These are phyloP conservation scores for Hemiscyllium ocellatum DNA, from an alignment of 2,113 vertebrate genomes.

Conservation along the genomic window DNA sequence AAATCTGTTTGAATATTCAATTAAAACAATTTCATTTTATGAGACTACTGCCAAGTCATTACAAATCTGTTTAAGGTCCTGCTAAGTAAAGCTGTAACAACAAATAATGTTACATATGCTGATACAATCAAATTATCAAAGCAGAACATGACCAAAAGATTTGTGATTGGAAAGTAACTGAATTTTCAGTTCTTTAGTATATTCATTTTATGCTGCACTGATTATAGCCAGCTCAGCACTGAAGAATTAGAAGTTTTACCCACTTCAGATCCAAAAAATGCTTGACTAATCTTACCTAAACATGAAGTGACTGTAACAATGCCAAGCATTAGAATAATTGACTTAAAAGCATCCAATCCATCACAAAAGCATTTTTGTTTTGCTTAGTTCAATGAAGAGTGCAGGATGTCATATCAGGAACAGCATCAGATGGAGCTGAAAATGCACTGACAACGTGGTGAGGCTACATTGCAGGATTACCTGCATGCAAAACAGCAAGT, in stretches of 20 bases:
- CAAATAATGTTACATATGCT: background rate
- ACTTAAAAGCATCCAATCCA: background rate
- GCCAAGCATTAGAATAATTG: background rate
- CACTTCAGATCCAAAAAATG: background rate
- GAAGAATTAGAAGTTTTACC: background rate
- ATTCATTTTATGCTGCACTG: background rate
- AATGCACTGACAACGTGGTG: background rate
- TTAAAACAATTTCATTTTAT: constrained; percentile 27
- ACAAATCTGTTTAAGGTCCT: background rate
- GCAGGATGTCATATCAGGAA: background rate
- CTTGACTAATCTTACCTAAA: background rate
- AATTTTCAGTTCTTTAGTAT: background rate
- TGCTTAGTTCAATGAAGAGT: too few species aligned
- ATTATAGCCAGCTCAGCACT: background rate
- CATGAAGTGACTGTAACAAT: background rate
- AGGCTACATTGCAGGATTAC: too few species aligned
- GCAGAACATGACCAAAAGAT: background rate
- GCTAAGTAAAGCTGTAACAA: background rate
- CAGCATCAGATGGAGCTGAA: background rate
- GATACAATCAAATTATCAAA: constrained; percentile 23
- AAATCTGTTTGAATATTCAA: constrained; percentile 29
- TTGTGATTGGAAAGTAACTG: background rate
- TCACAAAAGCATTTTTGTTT: background rate
- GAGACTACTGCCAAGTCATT: background rate
- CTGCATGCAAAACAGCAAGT: too few species aligned